A percentile compares a stretch with the other conserved stretches of the same genome.
Conservation (phyloP, 2,797 vertebrate species). For the Staurois parvus region DNA sequence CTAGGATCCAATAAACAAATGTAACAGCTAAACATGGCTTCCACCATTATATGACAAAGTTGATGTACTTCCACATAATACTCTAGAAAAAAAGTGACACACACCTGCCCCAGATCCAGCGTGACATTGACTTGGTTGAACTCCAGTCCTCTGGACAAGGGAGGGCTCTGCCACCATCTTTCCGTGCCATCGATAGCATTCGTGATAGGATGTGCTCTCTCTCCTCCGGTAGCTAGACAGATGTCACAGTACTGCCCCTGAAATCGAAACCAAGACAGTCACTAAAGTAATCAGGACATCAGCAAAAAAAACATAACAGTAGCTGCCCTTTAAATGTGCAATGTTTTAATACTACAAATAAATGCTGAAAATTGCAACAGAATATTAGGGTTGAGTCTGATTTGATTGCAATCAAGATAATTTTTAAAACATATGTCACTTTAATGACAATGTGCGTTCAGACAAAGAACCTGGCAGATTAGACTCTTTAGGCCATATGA, state of each 20-base stretch:
- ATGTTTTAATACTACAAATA: no score
- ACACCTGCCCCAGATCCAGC: conserved; percentile 95
- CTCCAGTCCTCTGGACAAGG: conserved; percentile 89
- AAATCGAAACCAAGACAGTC: not conserved
- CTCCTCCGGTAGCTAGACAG: conserved; percentile 83
- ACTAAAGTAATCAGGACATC: not conserved
- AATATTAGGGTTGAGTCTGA: no score
- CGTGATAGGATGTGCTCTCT: conserved; percentile 90
- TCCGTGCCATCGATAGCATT: conserved; percentile 96
- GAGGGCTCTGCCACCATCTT: conserved; percentile 98
- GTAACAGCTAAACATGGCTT: no score
- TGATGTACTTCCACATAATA: not conserved
- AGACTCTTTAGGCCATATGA: no score
- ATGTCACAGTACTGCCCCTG: conserved; percentile 98
- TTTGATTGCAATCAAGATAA: no score
- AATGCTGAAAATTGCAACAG: no score
- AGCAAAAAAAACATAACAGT: not conserved
- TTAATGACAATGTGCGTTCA: no score
- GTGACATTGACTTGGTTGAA: conserved; percentile 96
- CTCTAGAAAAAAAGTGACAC: conserved; percentile 28
- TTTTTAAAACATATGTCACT: no score
- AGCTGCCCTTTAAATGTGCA: no score
- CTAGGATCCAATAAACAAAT: no score
- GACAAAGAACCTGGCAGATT: no score
- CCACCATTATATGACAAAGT: not conserved